phyloP scores from a whole-genome alignment of 2,888 invertebrate species.

The Lutraria lutraria region DNA sequence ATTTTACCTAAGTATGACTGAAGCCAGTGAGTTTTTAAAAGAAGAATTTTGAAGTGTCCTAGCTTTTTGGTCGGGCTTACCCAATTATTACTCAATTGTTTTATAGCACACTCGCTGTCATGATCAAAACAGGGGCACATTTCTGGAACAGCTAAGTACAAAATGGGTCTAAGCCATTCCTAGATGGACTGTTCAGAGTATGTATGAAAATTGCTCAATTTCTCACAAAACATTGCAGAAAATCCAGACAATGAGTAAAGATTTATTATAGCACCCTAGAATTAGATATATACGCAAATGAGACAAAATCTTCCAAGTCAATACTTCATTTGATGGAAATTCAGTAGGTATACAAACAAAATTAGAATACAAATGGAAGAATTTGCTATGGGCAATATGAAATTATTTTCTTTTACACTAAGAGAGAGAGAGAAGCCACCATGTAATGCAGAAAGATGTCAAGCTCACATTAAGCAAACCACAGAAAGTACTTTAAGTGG shows the following conservation, averaged over 20 bases:
- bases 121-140: no score
- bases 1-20: no score
- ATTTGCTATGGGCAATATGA: not conserved
- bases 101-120: no score
- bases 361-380: slow-evolving; percentile 15
- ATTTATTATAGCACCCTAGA: not conserved
- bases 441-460: not conserved
- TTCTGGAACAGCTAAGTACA: no score
- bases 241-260: not conserved
- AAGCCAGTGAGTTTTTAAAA: no score
- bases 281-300: slow-evolving; percentile 2
- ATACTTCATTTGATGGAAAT: not conserved
- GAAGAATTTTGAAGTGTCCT: no score
- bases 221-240: not conserved
- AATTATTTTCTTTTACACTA: not conserved
- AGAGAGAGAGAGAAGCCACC: not conserved
- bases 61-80: no score
- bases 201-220: not conserved
- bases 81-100: no score
- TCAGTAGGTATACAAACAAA: not conserved
- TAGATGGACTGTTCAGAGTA: no score
- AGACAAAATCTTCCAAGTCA: not conserved
- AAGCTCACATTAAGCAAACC: not conserved
- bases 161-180: no score
- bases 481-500: not conserved